phyloP scores from a whole-genome alignment of 2,888 invertebrate genomes.

The Incurvaria masculella region DNA sequence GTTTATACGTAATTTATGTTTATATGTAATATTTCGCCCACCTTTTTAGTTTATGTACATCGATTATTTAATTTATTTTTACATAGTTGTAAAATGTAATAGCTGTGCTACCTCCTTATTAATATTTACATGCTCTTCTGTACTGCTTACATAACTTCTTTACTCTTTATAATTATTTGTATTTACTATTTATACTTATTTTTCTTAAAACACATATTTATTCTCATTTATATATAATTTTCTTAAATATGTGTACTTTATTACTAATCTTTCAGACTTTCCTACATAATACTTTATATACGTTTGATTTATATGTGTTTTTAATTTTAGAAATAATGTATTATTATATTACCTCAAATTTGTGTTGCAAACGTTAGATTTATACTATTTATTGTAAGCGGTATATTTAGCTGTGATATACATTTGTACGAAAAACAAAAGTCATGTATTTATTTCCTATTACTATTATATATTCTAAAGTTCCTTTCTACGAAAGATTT shows the following conservation, averaged over 20 bases:
- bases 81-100: constrained; percentile 26
- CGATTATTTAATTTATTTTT: constrained; percentile 12
- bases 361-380: no score
- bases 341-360: no score
- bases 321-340: no score
- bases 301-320: no score
- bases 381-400: constrained; percentile 20
- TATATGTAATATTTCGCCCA: constrained; percentile 8
- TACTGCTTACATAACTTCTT: background rate
- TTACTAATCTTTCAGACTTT: no score
- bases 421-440: no score
- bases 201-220: no score
- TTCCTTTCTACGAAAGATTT: no score
- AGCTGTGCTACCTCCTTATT: constrained; percentile 16
- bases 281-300: no score
- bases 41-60: constrained; percentile 8
- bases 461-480: constrained; percentile 4
- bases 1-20: constrained; percentile 23
- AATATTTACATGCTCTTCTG: constrained; percentile 6
- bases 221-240: no score
- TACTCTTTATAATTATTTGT: constrained; percentile 5
- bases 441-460: no score
- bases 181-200: constrained; percentile 7
- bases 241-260: constrained; percentile 7
- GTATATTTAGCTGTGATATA: constrained; percentile 42